phyloP scores from a whole-genome alignment of 2,888 invertebrate genomes.

The Parnassius mnemosyne region DNA sequence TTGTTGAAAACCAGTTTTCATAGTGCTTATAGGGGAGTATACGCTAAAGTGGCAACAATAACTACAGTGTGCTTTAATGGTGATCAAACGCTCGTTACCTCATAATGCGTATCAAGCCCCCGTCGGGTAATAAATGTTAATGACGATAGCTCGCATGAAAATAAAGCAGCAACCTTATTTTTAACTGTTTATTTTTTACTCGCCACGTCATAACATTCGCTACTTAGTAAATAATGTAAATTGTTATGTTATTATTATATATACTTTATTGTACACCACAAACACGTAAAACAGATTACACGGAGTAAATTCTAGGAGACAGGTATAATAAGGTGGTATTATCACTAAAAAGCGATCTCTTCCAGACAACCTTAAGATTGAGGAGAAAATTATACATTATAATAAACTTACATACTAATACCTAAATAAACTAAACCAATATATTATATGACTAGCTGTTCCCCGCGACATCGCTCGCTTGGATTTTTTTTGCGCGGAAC shows the following conservation, averaged over 20 bases:
- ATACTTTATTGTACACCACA: no score
- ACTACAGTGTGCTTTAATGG: conserved; percentile 11
- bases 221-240: conserved; percentile 1
- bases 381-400: no score
- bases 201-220: conserved; percentile 8
- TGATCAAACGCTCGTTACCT: conserved; percentile 20
- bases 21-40: conserved; percentile 1
- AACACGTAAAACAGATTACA: no score
- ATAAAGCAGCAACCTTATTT: conserved; percentile 14
- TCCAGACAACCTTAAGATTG: no score
- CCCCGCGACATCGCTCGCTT: no score
- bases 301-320: no score
- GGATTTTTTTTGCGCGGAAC: no score
- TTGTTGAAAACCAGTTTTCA: neutral
- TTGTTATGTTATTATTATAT: neutral
- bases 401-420: no score
- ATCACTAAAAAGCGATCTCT: no score
- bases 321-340: no score
- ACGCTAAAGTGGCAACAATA: conserved; percentile 12
- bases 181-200: conserved; percentile 11
- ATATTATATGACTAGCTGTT: no score
- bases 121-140: conserved; percentile 24
- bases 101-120: conserved; percentile 21
- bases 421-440: no score
- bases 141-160: conserved; percentile 27